phyloP scores from a whole-genome alignment of 2,797 vertebrate genomes.

The Nyctalus aviator region DNA sequence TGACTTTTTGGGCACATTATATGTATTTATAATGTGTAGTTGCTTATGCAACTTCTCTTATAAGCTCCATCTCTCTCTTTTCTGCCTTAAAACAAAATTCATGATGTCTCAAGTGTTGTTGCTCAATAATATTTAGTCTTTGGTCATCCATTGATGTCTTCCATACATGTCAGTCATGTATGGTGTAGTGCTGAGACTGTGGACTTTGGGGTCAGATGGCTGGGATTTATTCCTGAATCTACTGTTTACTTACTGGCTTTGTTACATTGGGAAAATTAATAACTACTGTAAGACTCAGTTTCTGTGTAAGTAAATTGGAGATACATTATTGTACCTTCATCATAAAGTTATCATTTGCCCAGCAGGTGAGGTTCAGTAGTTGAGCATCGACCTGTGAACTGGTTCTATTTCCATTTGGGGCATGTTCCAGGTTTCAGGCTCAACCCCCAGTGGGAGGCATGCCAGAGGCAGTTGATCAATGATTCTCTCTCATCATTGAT shows the following conservation, averaged over 20 bases:
- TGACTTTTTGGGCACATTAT: neutral
- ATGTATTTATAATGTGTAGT: neutral
- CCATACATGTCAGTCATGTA: neutral
- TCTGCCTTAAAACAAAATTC: constrained; percentile 24
- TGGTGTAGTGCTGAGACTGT: neutral
- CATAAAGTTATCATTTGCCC: neutral
- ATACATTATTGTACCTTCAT: neutral
- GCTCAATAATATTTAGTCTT: neutral
- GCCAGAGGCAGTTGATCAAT: no score
- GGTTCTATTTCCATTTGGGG: no score
- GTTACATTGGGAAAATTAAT: neutral
- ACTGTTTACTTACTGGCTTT: neutral
- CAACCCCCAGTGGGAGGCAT: no score
- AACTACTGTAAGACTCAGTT: neutral
- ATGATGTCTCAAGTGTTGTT: neutral
- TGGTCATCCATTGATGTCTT: neutral
- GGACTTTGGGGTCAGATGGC: neutral
- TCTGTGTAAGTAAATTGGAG: neutral
- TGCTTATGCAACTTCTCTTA: neutral
- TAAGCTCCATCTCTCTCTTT: neutral
- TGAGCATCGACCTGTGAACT: no score
- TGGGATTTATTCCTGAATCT: neutral
- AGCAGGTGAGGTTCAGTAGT: no score
- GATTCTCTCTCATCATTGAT: no score
- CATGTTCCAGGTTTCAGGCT: no score